A percentile compares a stretch with the other conserved stretches of the same genome.
These are phyloP conservation scores for Oxystoma pomonae DNA, from an alignment of 2,888 invertebrate species.

Conservation along the genomic window DNA sequence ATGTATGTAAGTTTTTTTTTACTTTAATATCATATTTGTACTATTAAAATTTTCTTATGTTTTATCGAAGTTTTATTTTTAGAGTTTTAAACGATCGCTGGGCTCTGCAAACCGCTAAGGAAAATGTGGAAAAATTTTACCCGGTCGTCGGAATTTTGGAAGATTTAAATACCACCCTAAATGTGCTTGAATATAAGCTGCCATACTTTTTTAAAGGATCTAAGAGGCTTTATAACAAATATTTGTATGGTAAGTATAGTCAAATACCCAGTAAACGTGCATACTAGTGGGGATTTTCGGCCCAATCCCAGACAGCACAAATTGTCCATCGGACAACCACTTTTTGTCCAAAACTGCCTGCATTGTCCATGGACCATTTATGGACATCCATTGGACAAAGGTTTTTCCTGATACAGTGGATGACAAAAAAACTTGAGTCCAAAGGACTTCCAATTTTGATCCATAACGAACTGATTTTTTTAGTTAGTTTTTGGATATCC, in stretches of 20 bases:
- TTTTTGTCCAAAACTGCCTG: no score
- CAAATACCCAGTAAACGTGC: no score
- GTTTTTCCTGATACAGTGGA: no score
- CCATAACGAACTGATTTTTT: no score
- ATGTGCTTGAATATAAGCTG: conserved; percentile 50
- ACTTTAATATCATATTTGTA: not conserved
- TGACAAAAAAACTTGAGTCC: no score
- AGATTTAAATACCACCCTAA: conserved; percentile 53
- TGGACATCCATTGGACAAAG: no score
- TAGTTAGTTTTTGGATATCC: no score
- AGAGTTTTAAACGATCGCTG: conserved; percentile 53
- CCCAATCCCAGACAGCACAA: no score
- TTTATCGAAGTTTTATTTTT: conserved; percentile 18
- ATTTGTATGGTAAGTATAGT: conserved; percentile 50
- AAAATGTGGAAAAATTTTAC: conserved; percentile 55
- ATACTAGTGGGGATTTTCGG: no score
- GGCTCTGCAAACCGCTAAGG: conserved; percentile 54
- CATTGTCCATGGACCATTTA: no score
- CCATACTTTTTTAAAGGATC: conserved; percentile 58
- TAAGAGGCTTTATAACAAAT: conserved; percentile 48
- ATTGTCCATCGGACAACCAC: no score
- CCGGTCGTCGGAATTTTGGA: conserved; percentile 58
- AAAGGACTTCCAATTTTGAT: no score
- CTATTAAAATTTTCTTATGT: not conserved
- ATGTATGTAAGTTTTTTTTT: conserved; percentile 52